Base-by-base conservation (phyloP, 2,797 vertebrate species). In the Aselliscus stoliczkanus region DNA sequence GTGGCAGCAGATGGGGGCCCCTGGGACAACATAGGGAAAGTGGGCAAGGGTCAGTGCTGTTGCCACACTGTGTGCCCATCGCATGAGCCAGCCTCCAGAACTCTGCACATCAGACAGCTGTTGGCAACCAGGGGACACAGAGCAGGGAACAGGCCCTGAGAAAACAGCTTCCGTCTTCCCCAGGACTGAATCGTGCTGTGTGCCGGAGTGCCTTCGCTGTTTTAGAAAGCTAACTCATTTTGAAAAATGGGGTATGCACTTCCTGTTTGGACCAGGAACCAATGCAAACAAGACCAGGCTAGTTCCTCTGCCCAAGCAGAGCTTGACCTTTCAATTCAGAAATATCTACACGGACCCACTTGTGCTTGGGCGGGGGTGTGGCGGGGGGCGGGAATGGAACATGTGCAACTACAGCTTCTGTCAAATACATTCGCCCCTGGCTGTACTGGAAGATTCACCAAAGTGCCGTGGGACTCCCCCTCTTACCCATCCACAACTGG, bases 241-340 rank as follows among this genome's bases (percentile, higher is more conserved):
- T 18, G 31, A 82, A 52, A 75, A 82, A 20, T 11, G 25, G 70
- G 20, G 64, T 70, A 10, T 60, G 42, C 20, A 12, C 76, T 87
- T 96, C 92, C 90, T 94, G 87, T 87, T 93, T 83, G 80, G 92
- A 76, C 58, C 83, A 76, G 60, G 52, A 70, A 67, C 60, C 75
- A 62, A 92, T 90, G 90, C 84, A 85, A 80, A 90, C 31, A 86
- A 92, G 90, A 70, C 60, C 50, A 54, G 20, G 52, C 20, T 62
- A 0, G 0, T 42, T 50, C n/a, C 31, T 85, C 64, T 67, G 50
- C 4, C 18, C 34, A 14, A 44, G 42, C 82, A n/a, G 64, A 85
- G 25, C 39, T 75, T 23, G 56, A 67, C 56, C 13, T 88, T 67
- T 81, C 18, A 3, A 27, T 56, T 80, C 42, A 31, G 47, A 70